A percentile compares a stretch with the other conserved stretches of the same genome.
Conservation (phyloP, 2,888 invertebrate genomes). For the Rugalucina vietnamica region DNA sequence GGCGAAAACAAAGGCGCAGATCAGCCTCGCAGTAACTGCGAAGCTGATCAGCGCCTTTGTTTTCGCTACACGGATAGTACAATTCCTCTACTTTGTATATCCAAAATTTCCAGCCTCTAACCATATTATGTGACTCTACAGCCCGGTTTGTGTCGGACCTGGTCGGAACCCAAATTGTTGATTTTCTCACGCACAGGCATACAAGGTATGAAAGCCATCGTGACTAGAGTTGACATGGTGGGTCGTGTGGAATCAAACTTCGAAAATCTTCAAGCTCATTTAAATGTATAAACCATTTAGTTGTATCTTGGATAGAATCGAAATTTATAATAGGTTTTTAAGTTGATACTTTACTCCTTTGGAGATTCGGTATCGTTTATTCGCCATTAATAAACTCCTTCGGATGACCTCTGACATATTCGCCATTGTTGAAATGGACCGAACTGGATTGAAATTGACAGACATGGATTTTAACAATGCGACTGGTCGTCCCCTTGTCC, state of each 20-base stretch:
- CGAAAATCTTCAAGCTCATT: neutral
- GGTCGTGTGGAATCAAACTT: neutral
- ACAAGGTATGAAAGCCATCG: neutral
- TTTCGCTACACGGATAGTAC: no score
- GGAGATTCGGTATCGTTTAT: neutral
- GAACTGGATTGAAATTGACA: slow-evolving; percentile 1
- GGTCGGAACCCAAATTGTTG: no score
- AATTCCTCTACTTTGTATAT: no score
- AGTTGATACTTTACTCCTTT: neutral
- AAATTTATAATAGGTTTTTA: slow-evolving; percentile 9
- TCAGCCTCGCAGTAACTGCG: no score
- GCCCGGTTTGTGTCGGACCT: no score
- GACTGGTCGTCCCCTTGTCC: neutral
- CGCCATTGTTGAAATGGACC: slow-evolving; percentile 6
- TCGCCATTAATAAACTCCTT: neutral
- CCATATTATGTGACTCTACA: no score
- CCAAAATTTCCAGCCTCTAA: no score
- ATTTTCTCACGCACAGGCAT: no score
- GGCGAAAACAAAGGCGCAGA: no score
- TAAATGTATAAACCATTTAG: slow-evolving; percentile 14
- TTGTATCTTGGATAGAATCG: neutral
- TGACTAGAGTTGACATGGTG: neutral
- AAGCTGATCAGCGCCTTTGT: no score
- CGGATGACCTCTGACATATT: neutral
- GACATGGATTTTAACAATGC: neutral